These are phyloP conservation scores for Phorcus lineatus DNA, from an alignment of 2,888 invertebrate species.

Conservation along the genomic window DNA sequence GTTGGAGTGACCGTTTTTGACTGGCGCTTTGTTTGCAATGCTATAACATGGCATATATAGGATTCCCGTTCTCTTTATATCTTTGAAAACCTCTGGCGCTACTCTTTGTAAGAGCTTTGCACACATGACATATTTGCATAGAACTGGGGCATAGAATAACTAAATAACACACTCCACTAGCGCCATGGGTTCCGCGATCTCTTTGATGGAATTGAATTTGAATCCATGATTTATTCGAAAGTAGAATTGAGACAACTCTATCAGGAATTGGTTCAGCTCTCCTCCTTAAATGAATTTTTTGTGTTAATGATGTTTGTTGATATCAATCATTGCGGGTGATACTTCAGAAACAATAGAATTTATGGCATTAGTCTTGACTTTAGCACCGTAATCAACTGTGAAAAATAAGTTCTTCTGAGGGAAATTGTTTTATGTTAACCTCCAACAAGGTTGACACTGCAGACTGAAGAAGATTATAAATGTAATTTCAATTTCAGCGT, in stretches of 20 bases:
- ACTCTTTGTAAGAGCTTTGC: background rate
- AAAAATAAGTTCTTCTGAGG: too few relatives aligned
- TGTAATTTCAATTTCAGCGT: too few relatives aligned
- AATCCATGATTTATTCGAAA: background rate
- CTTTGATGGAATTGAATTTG: conserved; percentile 6
- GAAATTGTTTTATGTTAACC: too few relatives aligned
- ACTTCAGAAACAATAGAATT: too few relatives aligned
- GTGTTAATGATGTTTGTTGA: too few relatives aligned
- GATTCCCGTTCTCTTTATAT: background rate
- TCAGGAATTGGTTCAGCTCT: too few relatives aligned
- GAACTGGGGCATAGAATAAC: conserved; percentile 19
- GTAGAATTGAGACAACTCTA: background rate
- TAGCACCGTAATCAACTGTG: too few relatives aligned
- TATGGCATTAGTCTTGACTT: too few relatives aligned
- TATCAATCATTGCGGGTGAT: too few relatives aligned
- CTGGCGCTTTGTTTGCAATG: conserved; percentile 19
- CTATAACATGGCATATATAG: conserved; percentile 20
- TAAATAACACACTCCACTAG: conserved; percentile 10
- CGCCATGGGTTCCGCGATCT: background rate
- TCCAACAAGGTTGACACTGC: too few relatives aligned
- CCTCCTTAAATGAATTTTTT: too few relatives aligned
- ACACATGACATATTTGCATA: conserved; percentile 14
- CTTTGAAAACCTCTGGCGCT: conserved; percentile 4
- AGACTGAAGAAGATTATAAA: too few relatives aligned
- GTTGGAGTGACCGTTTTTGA: conserved; percentile 13